Evolutionary conservation across 2,888 invertebrate genomes (phyloP).

Genomic region (Athrips mouffetella): DNA sequence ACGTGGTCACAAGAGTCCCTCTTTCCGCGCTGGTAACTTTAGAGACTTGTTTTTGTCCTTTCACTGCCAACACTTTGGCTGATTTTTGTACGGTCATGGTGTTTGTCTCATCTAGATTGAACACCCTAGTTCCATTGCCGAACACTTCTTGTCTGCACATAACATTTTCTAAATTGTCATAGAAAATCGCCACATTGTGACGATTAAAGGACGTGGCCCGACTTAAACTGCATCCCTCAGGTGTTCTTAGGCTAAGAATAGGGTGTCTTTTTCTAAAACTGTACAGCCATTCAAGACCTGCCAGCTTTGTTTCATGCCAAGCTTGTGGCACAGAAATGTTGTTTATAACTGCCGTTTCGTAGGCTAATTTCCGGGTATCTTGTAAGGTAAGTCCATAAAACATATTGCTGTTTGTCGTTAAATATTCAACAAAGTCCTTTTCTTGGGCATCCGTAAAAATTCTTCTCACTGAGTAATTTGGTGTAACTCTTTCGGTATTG

Average conservation of each 20-base stretch:
- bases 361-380: slow-evolving; percentile 19
- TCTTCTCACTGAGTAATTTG: too few relatives aligned
- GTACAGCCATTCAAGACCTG: slow-evolving; percentile 21
- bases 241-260: slow-evolving; percentile 19
- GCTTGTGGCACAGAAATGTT: slow-evolving; percentile 14
- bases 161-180: slow-evolving; percentile 20
- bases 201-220: slow-evolving; percentile 23
- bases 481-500: too few relatives aligned
- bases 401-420: too few relatives aligned
- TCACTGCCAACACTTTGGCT: too few relatives aligned
- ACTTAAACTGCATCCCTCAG: slow-evolving; percentile 23
- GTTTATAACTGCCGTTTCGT: slow-evolving; percentile 17
- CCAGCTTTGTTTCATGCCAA: slow-evolving; percentile 19
- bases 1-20: too few relatives aligned
- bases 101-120: slow-evolving; percentile 14
- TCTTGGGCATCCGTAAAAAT: too few relatives aligned
- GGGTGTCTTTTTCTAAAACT: slow-evolving; percentile 17
- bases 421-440: too few relatives aligned
- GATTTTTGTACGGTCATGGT: slow-evolving; percentile 16
- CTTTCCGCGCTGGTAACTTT: too few relatives aligned
- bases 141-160: slow-evolving; percentile 18
- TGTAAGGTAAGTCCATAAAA: slow-evolving; percentile 25
- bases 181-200: slow-evolving; percentile 21
- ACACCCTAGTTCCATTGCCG: slow-evolving; percentile 20
- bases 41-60: too few relatives aligned